Percentiles rank a stretch among this genome's conserved stretches.
These are phyloP conservation scores for Priocnemis perturbator DNA, from an alignment of 2,888 invertebrate species.

Conservation along the genomic window DNA sequence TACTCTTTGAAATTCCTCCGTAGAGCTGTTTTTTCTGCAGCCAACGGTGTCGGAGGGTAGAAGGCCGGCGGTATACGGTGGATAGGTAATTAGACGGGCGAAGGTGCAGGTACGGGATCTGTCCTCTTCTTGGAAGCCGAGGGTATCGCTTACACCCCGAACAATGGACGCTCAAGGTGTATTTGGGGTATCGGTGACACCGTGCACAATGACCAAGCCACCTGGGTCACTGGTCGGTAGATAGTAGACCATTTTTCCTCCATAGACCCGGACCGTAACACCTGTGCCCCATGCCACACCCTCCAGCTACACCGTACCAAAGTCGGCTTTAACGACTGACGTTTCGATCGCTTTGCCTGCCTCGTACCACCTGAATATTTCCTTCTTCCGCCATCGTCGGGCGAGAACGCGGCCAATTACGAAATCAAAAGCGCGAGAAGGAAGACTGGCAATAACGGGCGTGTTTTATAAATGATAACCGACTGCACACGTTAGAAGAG, in stretches of 20 bases:
- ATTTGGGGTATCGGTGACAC: constrained; percentile 68
- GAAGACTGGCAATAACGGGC: neutral
- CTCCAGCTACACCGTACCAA: neutral
- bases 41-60: neutral
- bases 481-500: too few species aligned
- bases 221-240: constrained; percentile 54
- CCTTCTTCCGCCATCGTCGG: constrained; percentile 2
- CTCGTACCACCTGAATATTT: neutral
- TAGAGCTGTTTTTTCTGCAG: too few species aligned
- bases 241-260: constrained; percentile 31
- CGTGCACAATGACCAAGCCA: constrained; percentile 58
- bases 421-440: neutral
- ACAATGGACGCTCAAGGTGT: constrained; percentile 59
- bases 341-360: neutral
- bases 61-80: neutral
- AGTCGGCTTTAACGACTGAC: constrained; percentile 28
- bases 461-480: too few species aligned
- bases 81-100: constrained; percentile 47
- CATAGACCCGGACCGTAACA: constrained; percentile 26
- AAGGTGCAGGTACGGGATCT: constrained; percentile 38
- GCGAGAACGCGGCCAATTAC: constrained; percentile 15
- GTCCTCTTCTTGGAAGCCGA: constrained; percentile 25
- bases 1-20: too few species aligned
- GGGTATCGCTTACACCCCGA: constrained; percentile 62
- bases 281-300: constrained; percentile 37